phyloP scores from a whole-genome alignment of 2,113 vertebrate species.

The Leucopternis melanops region DNA sequence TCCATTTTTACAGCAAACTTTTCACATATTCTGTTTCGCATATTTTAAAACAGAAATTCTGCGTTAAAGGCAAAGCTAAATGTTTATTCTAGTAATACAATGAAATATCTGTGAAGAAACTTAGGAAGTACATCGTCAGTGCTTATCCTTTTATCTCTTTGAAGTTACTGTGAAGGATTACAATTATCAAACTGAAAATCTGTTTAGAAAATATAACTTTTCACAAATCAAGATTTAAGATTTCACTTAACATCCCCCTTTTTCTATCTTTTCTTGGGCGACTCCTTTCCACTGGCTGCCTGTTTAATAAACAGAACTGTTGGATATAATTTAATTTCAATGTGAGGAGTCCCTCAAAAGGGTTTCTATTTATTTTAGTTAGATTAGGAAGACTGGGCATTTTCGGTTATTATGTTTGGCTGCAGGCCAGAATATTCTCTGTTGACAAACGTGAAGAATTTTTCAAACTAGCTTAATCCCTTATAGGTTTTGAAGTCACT shows the following conservation, averaged over 20 bases:
- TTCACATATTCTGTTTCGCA: not conserved
- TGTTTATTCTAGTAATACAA: not conserved
- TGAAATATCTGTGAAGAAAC: not conserved
- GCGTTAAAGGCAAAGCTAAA: not conserved
- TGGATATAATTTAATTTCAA: not conserved
- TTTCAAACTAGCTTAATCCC: not conserved
- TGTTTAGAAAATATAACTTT: not conserved
- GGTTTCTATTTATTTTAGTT: not conserved
- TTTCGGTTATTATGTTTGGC: not conserved
- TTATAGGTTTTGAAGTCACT: fast-evolving
- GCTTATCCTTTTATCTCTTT: not conserved
- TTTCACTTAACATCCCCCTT: not conserved
- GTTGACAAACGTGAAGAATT: not conserved
- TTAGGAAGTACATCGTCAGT: not conserved
- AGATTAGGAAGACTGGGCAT: not conserved
- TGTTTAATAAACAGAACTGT: not conserved
- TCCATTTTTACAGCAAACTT: not conserved
- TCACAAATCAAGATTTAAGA: not conserved
- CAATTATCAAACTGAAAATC: not conserved
- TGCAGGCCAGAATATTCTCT: not conserved
- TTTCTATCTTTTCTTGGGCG: not conserved
- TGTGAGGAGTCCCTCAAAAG: not conserved
- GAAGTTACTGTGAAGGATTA: not conserved
- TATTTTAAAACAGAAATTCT: not conserved
- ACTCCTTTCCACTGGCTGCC: not conserved